Evolutionary conservation across 2,113 vertebrate species (phyloP).

Genomic region (Elanoides forficatus): DNA sequence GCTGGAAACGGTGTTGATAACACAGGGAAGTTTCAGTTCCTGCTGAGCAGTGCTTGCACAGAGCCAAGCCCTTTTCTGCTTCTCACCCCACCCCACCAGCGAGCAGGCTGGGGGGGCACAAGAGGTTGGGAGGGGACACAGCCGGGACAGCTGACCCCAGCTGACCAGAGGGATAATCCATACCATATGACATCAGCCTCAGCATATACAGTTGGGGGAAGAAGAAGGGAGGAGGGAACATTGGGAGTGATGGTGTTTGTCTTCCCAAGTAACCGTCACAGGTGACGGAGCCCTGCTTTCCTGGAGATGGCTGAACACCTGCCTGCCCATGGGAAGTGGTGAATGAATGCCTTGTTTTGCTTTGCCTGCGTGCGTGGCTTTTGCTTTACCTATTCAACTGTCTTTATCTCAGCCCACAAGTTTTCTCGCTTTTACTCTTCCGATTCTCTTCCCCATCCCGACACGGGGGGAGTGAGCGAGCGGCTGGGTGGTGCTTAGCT

Average conservation of each 20-base stretch:
- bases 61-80: background rate
- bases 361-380: background rate
- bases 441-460: background rate
- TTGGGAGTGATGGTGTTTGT: background rate
- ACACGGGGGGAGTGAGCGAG: background rate
- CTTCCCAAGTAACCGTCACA: no score
- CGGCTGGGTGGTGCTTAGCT: rapidly evolving
- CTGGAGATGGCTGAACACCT: background rate
- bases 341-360: background rate
- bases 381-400: background rate
- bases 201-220: background rate
- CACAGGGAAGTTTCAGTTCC: background rate
- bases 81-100: background rate
- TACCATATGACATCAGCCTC: no score
- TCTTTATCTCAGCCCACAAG: background rate
- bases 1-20: background rate
- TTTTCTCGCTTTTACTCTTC: background rate
- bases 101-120: background rate
- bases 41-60: background rate
- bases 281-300: background rate
- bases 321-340: background rate
- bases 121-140: background rate
- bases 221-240: background rate
- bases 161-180: background rate
- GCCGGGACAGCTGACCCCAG: background rate